phyloP scores from a whole-genome alignment of 2,888 invertebrate species.

The Lacanobia wlatinum region DNA sequence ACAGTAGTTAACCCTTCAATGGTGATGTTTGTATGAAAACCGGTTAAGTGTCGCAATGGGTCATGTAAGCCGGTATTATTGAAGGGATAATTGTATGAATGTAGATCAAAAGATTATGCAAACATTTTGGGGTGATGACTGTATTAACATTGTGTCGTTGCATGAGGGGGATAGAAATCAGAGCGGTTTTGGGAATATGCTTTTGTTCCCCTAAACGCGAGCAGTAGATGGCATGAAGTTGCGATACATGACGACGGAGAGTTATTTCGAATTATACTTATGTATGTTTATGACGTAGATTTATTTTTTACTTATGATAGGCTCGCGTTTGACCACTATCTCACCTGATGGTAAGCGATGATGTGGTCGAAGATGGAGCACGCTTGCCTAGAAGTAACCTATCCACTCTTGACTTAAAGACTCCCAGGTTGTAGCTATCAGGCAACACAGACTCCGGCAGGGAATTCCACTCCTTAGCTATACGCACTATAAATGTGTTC shows the following conservation, averaged over 20 bases:
- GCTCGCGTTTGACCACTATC: too few relatives aligned
- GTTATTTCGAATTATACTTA: neutral
- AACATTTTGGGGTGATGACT: conserved; percentile 60
- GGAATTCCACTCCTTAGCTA: too few relatives aligned
- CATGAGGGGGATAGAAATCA: conserved; percentile 35
- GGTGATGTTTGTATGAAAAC: conserved; percentile 57
- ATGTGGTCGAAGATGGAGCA: too few relatives aligned
- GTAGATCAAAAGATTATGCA: conserved; percentile 63
- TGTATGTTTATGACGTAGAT: too few relatives aligned
- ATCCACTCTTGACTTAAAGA: too few relatives aligned
- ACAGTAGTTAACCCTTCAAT: conserved; percentile 67
- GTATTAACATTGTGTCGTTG: conserved; percentile 54
- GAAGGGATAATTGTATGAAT: conserved; percentile 66
- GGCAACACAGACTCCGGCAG: too few relatives aligned
- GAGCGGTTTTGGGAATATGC: conserved; percentile 36
- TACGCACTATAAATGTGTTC: too few relatives aligned
- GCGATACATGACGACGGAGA: neutral
- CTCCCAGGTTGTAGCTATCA: too few relatives aligned
- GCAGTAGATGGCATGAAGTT: neutral
- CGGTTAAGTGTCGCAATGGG: conserved; percentile 59
- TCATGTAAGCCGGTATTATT: conserved; percentile 56
- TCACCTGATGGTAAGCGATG: too few relatives aligned
- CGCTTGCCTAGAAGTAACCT: too few relatives aligned
- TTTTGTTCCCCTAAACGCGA: conserved; percentile 1
- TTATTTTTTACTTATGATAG: too few relatives aligned